A percentile compares a stretch with the other conserved stretches of the same genome.
These are phyloP conservation scores for Drosophila infuscata DNA, from an alignment of 2,888 invertebrate genomes.

Conservation along the genomic window DNA sequence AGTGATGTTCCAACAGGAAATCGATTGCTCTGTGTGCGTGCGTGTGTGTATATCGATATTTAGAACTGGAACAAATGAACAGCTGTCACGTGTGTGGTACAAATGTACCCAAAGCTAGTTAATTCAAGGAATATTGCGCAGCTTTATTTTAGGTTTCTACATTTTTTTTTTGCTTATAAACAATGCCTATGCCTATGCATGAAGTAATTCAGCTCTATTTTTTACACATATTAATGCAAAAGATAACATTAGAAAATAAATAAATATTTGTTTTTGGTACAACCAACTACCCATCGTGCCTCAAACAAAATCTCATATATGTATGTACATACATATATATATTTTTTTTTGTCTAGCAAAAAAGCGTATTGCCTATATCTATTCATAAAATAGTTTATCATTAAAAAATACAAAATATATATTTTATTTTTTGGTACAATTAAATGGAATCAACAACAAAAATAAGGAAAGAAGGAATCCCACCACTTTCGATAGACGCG, in stretches of 20 bases:
- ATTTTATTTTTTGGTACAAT: not conserved
- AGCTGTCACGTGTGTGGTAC: not conserved
- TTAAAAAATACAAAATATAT: not conserved
- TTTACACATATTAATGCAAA: not conserved
- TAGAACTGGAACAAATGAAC: not conserved
- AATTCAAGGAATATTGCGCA: not conserved
- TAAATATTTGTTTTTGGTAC: not conserved
- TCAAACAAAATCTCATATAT: not conserved
- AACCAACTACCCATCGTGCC: not conserved
- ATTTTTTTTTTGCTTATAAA: not conserved
- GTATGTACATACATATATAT: not conserved
- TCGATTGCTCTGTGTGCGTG: constrained; percentile 18
- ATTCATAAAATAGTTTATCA: not conserved
- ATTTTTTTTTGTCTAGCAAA: not conserved
- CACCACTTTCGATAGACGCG: constrained; percentile 23
- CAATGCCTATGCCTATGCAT: not conserved
- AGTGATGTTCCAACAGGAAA: constrained; percentile 26
- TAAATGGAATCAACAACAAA: not conserved
- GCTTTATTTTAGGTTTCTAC: not conserved
- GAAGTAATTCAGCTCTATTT: not conserved
- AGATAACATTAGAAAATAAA: not conserved
- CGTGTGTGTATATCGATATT: not conserved
- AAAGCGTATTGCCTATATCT: too few species aligned
- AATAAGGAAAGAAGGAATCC: not conserved
- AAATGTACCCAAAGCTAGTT: not conserved